Conservation (phyloP, 2,113 vertebrate species). For the Lamprologus callipterus region DNA sequence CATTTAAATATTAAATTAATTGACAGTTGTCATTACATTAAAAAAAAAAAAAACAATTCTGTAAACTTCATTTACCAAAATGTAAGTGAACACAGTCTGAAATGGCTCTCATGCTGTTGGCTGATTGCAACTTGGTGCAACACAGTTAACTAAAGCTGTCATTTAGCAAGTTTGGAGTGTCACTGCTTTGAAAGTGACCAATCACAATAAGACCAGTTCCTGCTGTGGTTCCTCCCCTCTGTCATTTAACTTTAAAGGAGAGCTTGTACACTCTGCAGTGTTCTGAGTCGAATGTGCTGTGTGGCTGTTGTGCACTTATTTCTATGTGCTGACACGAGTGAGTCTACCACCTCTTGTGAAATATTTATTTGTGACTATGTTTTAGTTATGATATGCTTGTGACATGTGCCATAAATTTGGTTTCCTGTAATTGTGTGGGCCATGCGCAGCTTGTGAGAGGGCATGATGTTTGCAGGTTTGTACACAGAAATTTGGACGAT, state of each 20-base stretch:
- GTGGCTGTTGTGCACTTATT: background rate
- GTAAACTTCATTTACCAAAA: background rate
- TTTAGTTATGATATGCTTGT: background rate
- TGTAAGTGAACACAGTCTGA: background rate
- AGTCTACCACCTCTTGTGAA: background rate
- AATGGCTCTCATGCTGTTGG: background rate
- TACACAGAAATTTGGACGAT: background rate
- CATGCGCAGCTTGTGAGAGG: background rate
- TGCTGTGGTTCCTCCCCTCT: background rate
- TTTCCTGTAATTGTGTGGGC: background rate
- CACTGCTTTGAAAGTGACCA: background rate
- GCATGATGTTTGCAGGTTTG: background rate
- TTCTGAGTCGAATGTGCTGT: background rate
- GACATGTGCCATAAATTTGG: background rate
- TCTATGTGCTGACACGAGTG: background rate
- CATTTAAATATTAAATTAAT: background rate
- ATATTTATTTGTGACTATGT: background rate
- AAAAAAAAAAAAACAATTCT: background rate
- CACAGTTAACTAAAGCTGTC: background rate
- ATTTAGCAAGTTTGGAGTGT: background rate
- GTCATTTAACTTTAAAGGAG: background rate
- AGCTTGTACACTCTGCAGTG: background rate
- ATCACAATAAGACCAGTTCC: background rate
- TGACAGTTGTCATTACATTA: background rate
- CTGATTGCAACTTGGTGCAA: background rate